A percentile compares a stretch with the other conserved stretches of the same genome.
Conservation (phyloP, 2,888 invertebrate genomes). For the Shargacucullia verbasci region DNA sequence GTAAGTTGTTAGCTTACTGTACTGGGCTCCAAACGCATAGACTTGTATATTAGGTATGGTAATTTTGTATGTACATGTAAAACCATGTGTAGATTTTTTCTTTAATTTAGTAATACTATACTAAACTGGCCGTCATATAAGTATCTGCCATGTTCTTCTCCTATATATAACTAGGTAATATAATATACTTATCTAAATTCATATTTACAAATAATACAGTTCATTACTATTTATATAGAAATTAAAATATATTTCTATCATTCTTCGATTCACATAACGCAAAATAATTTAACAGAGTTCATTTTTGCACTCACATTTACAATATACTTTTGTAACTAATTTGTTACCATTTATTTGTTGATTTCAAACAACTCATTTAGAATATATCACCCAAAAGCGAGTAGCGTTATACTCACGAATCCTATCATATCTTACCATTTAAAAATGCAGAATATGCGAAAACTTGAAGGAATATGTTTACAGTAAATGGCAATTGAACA, state of each 20-base stretch:
- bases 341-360: conserved; percentile 82
- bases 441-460: conserved; percentile 89
- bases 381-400: conserved; percentile 89
- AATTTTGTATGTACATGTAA: conserved; percentile 87
- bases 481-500: conserved; percentile 88
- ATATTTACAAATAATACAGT: conserved; percentile 91
- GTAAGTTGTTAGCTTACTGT: conserved; percentile 54
- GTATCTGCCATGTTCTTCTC: conserved; percentile 91
- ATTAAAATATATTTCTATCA: conserved; percentile 89
- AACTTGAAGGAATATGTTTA: conserved; percentile 87
- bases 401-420: conserved; percentile 85
- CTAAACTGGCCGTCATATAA: conserved; percentile 93
- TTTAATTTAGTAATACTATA: conserved; percentile 91
- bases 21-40: conserved; percentile 74
- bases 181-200: conserved; percentile 90
- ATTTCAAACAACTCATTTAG: conserved; percentile 86
- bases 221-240: conserved; percentile 87
- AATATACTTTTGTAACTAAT: conserved; percentile 86
- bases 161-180: conserved; percentile 89
- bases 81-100: conserved; percentile 87
- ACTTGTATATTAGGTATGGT: conserved; percentile 70
- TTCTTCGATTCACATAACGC: conserved; percentile 89
- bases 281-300: conserved; percentile 90
- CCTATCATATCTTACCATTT: conserved; percentile 85
- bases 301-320: conserved; percentile 89